Evolutionary conservation across 2,113 vertebrate genomes (phyloP), one percentile per base, ranked within the genome.

Genomic region (Melanostigma gelatinosum): DNA sequence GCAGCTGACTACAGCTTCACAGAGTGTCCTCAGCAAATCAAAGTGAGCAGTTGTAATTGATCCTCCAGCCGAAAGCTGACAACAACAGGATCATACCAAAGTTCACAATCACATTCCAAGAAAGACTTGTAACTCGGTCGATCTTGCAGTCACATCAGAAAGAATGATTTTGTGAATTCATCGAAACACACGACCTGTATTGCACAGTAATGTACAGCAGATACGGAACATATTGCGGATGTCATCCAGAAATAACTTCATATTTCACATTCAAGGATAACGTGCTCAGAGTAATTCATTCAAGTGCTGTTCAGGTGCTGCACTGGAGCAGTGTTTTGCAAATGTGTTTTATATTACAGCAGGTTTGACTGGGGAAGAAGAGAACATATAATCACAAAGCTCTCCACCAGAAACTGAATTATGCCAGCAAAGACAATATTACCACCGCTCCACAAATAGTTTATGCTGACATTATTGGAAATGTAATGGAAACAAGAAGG

Each of bases 91-190:
- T 36, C 60, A 32, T 1, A 44, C 20, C 32, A 27, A 72, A 55
- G 58, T 64, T 67, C 63, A 24, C 20, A 38, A n/a, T 63, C 60
- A 34, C 18, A 32, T 32, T 72, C 62, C 11, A 44, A 71, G 66
- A 58, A 27, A 57, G 32, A 46, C 34, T 38, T 38, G 38, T 38
- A 18, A 24, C 38, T 20, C 54, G 44, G 69, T 57, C 61, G 40
- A 40, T 61, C 8, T 52, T 29, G 75, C 1, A 13, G 22, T 20
- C 32, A 42, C 2, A 3, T 58, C 38, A 36, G 16, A 11, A 71
- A 16, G 52, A 6, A 70, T 50, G 57, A 40, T 32, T 32, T 36
- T 24, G 15, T 32, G 20, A 58, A 24, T 16, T 2, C 8, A 9
- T 2, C 5, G 24, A 20, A 50, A 60, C 52, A 32, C 1, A 10